phyloP scores from a whole-genome alignment of 2,888 invertebrate species.

The Netelia virgata region DNA sequence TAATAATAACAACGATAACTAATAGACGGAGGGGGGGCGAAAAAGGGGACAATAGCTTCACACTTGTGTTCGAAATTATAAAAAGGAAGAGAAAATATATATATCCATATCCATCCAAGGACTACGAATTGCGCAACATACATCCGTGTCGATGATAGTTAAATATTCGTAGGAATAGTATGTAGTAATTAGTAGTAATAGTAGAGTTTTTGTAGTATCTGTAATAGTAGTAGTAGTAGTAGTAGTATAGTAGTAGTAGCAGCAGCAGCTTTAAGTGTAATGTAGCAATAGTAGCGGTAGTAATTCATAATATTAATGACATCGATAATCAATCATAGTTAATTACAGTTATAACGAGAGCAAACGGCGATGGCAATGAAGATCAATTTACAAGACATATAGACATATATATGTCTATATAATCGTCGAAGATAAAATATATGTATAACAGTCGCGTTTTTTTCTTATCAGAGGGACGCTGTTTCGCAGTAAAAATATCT shows the following conservation, averaged over 20 bases:
- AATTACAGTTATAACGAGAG: conserved; percentile 63
- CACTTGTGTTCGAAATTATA: conserved; percentile 50
- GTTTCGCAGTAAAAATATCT: conserved; percentile 70
- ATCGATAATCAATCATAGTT: conserved; percentile 61
- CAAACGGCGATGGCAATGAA: conserved; percentile 63
- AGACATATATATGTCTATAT: conserved; percentile 31
- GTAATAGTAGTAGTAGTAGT: conserved; percentile 63
- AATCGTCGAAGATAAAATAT: conserved; percentile 46
- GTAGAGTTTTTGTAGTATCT: conserved; percentile 55
- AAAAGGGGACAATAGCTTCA: conserved; percentile 34
- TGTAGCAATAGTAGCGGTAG: conserved; percentile 65
- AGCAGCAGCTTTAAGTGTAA: conserved; percentile 61
- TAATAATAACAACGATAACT: conserved; percentile 56
- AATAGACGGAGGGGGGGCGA: conserved; percentile 19
- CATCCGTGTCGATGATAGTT: conserved; percentile 56
- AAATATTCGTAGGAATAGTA: conserved; percentile 62
- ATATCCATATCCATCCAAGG: conserved; percentile 27
- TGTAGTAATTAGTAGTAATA: conserved; percentile 60
- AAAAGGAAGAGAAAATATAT: conserved; percentile 13
- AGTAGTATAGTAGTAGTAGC: conserved; percentile 62
- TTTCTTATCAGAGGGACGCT: conserved; percentile 44
- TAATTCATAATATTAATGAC: conserved; percentile 63
- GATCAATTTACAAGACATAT: conserved; percentile 14
- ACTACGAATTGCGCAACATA: conserved; percentile 53
- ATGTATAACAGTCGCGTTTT: conserved; percentile 36